Percentiles rank a stretch among this genome's conserved stretches.
These are phyloP conservation scores for Gouania willdenowi DNA, from an alignment of 2,797 vertebrate genomes.

Conservation along the genomic window DNA sequence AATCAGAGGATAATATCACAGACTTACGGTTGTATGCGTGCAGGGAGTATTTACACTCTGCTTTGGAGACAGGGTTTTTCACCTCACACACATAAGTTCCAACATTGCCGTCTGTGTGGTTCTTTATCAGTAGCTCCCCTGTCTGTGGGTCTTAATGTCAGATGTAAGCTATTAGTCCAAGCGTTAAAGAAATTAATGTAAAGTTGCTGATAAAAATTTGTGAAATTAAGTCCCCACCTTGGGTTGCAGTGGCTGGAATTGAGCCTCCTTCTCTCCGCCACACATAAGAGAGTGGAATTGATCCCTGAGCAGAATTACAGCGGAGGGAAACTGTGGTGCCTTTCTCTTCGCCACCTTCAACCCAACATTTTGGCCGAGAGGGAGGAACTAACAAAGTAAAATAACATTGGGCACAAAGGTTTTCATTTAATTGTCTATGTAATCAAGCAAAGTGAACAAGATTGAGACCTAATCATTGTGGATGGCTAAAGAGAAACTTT, in stretches of 20 bases:
- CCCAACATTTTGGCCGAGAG: slow-evolving; percentile 74
- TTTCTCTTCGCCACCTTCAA: slow-evolving; percentile 68
- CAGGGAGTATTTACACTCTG: slow-evolving; percentile 72
- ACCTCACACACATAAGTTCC: slow-evolving; percentile 83
- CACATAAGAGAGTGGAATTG: slow-evolving; percentile 62
- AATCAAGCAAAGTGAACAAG: no score
- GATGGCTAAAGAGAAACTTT: not conserved
- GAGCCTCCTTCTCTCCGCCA: slow-evolving; percentile 67
- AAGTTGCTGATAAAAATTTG: no score
- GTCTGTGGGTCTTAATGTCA: slow-evolving; percentile 64
- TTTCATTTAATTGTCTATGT: no score
- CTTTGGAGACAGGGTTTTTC: slow-evolving; percentile 80
- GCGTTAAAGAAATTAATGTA: no score
- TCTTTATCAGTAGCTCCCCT: slow-evolving; percentile 80
- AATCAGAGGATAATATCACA: slow-evolving; percentile 4
- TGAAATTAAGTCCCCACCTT: slow-evolving; percentile 26
- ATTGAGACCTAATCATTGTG: no score
- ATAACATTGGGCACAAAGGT: no score
- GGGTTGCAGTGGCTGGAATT: slow-evolving; percentile 54
- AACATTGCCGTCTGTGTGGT: slow-evolving; percentile 70
- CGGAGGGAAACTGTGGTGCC: slow-evolving; percentile 60
- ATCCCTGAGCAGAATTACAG: slow-evolving; percentile 63
- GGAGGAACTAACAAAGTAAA: slow-evolving; percentile 56
- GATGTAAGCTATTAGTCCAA: slow-evolving; percentile 8
- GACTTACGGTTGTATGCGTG: slow-evolving; percentile 76